Evolutionary conservation across 2,888 invertebrate genomes (phyloP).

Genomic region (Synanthedon formicaeformis): DNA sequence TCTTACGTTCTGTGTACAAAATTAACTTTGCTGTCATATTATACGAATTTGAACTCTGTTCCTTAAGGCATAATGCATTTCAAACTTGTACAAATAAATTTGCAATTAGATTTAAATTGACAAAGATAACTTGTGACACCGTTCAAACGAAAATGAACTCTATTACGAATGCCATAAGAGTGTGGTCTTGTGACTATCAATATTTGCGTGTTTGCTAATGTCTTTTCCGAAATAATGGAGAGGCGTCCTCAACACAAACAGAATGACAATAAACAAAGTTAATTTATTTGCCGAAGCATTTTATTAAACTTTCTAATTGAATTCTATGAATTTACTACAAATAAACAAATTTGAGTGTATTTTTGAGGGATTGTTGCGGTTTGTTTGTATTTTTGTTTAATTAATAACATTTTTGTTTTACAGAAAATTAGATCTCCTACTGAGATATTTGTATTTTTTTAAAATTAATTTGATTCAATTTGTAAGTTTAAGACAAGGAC

Average conservation of each 20-base stretch:
- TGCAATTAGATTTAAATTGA: background rate
- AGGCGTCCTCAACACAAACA: constrained; percentile 6
- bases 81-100: background rate
- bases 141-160: background rate
- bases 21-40: constrained; percentile 11
- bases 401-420: too few relatives aligned
- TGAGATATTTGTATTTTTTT: too few relatives aligned
- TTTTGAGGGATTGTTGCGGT: too few relatives aligned
- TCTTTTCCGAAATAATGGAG: constrained; percentile 4
- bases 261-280: constrained; percentile 11
- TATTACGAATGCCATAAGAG: background rate
- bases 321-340: background rate
- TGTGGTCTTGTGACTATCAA: background rate
- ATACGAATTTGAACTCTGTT: background rate
- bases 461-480: too few relatives aligned
- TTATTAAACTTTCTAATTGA: background rate
- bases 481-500: too few relatives aligned
- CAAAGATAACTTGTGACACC: background rate
- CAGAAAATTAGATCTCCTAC: too few relatives aligned
- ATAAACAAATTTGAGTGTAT: too few relatives aligned
- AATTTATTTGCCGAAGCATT: background rate
- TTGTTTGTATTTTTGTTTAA: too few relatives aligned
- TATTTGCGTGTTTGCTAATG: constrained; percentile 3
- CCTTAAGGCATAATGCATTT: background rate
- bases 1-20: constrained; percentile 24